Conservation (phyloP, 1,140 invertebrate genomes). For the Lordiphosa collinella region DNA sequence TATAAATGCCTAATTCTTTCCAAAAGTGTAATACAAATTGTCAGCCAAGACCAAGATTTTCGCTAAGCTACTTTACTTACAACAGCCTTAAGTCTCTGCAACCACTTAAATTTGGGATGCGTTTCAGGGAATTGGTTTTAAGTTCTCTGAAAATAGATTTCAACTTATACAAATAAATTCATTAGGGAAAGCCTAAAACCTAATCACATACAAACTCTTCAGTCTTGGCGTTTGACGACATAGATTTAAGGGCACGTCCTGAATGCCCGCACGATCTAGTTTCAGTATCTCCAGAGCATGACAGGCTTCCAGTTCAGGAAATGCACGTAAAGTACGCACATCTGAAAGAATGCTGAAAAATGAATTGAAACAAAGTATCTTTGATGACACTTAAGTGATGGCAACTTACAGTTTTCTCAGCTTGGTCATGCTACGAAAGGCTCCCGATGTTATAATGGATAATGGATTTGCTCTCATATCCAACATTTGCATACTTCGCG, state of each 20-base stretch:
- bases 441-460: constrained; percentile 83
- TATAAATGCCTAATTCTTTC: too few relatives aligned
- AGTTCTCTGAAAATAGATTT: constrained; percentile 85
- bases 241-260: constrained; percentile 86
- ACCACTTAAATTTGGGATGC: constrained; percentile 86
- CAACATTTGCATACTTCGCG: constrained; percentile 83
- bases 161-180: background rate
- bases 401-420: constrained; percentile 87
- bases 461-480: constrained; percentile 88
- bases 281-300: constrained; percentile 88
- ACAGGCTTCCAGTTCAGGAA: constrained; percentile 91
- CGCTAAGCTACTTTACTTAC: constrained; percentile 84
- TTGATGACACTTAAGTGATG: background rate
- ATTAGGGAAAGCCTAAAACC: background rate
- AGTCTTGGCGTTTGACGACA: constrained; percentile 89
- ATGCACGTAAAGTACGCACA: constrained; percentile 86
- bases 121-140: constrained; percentile 88
- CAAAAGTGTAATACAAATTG: too few relatives aligned
- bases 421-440: constrained; percentile 84
- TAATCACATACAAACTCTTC: constrained; percentile 89
- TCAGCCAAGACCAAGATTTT: too few relatives aligned
- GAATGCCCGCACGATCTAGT: constrained; percentile 89
- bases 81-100: constrained; percentile 90
- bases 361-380: background rate
- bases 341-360: constrained; percentile 91